Base-by-base conservation (phyloP, 2,888 invertebrate genomes). In the Mimas tiliae region DNA sequence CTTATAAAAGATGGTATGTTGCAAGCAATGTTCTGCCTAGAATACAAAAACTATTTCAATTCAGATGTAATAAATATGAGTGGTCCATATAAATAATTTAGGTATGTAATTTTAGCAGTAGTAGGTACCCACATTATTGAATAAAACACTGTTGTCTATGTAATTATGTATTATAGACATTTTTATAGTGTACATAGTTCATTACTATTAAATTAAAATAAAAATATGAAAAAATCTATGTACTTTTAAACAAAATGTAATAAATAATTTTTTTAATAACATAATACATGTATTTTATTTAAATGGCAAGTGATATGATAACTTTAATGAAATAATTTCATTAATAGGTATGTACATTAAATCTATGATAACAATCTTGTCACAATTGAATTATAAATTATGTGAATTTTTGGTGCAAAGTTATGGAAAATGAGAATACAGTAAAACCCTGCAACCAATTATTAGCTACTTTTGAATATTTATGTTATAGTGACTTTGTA, bases 251-350 rank as follows among this genome's bases (percentile, higher is more conserved):
- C 80, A 85, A 86, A 85, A 85, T 83, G 65, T 71, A n/a, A n/a
- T n/a, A 75, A 80, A 77, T 80, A 78, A 81, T 78, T 69, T 67
- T 83, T 79, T 79, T 88, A 88, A 83, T 80, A 91, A 86, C 72
- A 80, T 77, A 80, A 80, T 74, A n/a, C n/a, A 74, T 84, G 27
- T 27, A 79, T 87, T 86, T 88, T 83, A 79, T 87, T 92, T 86
- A 94, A 92, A 87, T 93, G 94, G 93, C 91, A 89, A 94, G 94
- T 95, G 95, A 95, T 95, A 95, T 95, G 95, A 95, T 91, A 64
- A 67, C 11, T 58, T 58, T 58, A 58, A 42, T 58, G 58, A 58
- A 58, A 38, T 58, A 19, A 58, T 58, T 58, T 42, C 58, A 58
- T 75, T 77, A 62, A 69, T 74, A 72, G 69, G 69, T 82, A 83